A percentile compares a stretch with the other conserved stretches of the same genome.
Conservation (phyloP, 2,113 vertebrate species). For the Myotis lucifugus region DNA sequence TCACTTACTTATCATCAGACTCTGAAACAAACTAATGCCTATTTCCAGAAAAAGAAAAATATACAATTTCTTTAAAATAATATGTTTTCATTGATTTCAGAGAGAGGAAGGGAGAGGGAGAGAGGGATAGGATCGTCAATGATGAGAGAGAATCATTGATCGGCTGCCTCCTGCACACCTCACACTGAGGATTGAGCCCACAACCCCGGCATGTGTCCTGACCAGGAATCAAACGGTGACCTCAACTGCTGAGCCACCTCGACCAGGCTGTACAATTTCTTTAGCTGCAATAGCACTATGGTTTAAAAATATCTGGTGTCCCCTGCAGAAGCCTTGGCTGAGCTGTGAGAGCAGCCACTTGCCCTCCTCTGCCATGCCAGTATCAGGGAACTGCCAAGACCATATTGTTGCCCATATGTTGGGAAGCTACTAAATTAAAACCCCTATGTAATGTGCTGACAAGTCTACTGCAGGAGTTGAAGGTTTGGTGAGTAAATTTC, state of each 20-base stretch:
- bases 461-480: constrained; percentile 41
- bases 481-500: background rate
- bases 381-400: background rate
- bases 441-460: background rate
- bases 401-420: constrained; percentile 23
- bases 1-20: constrained; percentile 11
- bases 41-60: constrained; percentile 27
- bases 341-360: background rate
- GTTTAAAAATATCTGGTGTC: background rate
- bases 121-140: too few species aligned
- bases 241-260: too few species aligned
- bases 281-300: background rate
- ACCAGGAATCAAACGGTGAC: too few species aligned
- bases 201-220: too few species aligned
- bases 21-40: background rate
- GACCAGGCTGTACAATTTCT: background rate
- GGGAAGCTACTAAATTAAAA: constrained; percentile 54
- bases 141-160: too few species aligned
- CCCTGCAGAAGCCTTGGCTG: background rate
- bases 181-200: too few species aligned
- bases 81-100: too few species aligned
- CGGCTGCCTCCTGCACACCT: too few species aligned
- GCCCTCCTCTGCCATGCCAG: background rate
- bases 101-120: too few species aligned
- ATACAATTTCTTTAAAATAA: background rate